These are phyloP conservation scores for Micromys minutus DNA, from an alignment of 2,113 vertebrate species.

Conservation along the genomic window DNA sequence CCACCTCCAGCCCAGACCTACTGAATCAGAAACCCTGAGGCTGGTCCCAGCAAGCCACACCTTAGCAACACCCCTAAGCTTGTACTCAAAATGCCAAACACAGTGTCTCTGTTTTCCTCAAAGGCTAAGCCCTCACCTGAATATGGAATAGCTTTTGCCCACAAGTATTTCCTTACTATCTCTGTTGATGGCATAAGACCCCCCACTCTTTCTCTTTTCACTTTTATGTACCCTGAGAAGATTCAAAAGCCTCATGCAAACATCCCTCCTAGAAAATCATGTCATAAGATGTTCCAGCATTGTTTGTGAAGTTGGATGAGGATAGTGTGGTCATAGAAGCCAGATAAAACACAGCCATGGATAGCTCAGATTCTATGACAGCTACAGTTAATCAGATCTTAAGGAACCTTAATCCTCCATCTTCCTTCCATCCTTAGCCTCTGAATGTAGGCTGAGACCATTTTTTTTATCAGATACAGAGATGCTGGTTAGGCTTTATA, in stretches of 20 bases:
- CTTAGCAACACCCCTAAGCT: not conserved
- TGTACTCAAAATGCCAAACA: not conserved
- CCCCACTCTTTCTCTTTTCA: no score
- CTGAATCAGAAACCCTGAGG: not conserved
- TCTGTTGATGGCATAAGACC: no score
- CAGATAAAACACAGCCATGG: no score
- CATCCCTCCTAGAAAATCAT: not conserved
- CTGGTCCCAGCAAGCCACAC: not conserved
- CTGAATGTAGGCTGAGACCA: fast-evolving
- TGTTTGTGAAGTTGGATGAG: fast-evolving
- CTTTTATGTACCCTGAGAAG: not conserved
- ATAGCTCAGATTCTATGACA: not conserved
- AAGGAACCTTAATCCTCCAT: not conserved
- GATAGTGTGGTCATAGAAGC: fast-evolving
- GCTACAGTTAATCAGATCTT: fast-evolving
- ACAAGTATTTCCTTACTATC: fast-evolving
- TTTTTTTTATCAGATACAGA: not conserved
- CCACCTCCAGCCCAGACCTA: not conserved
- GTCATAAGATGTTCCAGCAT: fast-evolving
- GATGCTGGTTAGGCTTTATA: fast-evolving
- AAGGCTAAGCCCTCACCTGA: fast-evolving
- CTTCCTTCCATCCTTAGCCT: not conserved
- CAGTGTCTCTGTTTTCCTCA: not conserved
- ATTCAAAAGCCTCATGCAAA: no score
- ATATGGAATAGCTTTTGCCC: not conserved